Conservation (phyloP, 2,888 invertebrate genomes). For the Tethea ocularis region DNA sequence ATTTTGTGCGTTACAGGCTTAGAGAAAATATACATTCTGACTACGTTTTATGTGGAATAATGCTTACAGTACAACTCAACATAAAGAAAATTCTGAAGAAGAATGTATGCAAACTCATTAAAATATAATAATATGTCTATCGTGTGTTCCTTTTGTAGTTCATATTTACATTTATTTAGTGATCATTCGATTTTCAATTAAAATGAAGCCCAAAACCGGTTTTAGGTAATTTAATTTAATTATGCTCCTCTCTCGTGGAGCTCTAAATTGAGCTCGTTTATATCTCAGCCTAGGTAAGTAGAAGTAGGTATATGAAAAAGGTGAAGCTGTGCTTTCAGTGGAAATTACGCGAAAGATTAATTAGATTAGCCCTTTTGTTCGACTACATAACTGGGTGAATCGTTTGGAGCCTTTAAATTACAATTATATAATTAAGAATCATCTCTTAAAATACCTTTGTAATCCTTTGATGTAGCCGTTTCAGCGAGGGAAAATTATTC, state of each 20-base stretch:
- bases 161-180: neutral
- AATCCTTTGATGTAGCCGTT: neutral
- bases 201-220: neutral
- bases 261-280: neutral
- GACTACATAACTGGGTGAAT: slow-evolving; percentile 7
- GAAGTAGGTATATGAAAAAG: slow-evolving; percentile 1
- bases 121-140: no score
- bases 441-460: neutral
- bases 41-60: no score
- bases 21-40: no score
- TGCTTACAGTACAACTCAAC: no score
- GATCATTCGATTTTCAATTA: slow-evolving; percentile 3
- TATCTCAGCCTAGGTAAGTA: neutral
- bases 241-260: neutral
- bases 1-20: no score
- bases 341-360: slow-evolving; percentile 14
- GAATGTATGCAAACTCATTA: no score
- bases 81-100: no score
- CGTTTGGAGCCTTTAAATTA: slow-evolving; percentile 17
- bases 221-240: slow-evolving; percentile 7
- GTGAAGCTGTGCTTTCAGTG: slow-evolving; percentile 5
- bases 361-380: slow-evolving; percentile 12
- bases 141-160: neutral
- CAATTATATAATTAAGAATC: slow-evolving; percentile 8
- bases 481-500: neutral